Evolutionary conservation across 2,113 vertebrate species (phyloP).

Genomic region (Phocoena phocoena): DNA sequence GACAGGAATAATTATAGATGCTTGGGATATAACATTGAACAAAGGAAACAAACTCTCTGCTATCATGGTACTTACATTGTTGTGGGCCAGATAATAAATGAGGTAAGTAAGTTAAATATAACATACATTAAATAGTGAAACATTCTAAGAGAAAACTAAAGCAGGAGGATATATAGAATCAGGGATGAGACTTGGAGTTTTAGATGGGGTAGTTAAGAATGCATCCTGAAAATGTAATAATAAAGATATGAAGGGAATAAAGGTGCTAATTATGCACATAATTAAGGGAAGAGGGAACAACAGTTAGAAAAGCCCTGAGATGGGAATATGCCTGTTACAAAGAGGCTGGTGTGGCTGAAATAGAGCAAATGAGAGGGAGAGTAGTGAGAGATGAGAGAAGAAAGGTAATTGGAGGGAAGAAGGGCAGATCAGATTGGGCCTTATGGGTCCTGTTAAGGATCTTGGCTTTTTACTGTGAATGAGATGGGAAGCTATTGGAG

Average conservation of each 20-base stretch:
- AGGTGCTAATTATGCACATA: neutral
- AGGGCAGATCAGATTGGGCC: neutral
- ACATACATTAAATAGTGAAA: neutral
- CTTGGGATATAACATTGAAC: neutral
- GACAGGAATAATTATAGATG: neutral
- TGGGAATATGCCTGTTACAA: neutral
- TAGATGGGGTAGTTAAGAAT: neutral
- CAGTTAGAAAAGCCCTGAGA: neutral
- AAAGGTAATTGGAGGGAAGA: neutral
- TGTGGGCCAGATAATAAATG: conserved; percentile 19
- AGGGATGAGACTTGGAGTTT: neutral
- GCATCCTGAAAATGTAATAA: neutral
- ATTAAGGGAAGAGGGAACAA: neutral
- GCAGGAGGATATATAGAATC: neutral
- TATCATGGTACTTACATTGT: conserved; percentile 8
- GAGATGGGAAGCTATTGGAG: neutral
- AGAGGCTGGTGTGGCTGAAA: neutral
- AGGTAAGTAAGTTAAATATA: conserved; percentile 44
- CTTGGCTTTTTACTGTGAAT: neutral
- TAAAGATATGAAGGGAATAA: neutral
- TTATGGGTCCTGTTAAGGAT: neutral
- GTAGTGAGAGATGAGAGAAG: neutral
- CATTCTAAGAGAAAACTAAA: conserved; percentile 7
- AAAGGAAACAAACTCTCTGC: neutral
- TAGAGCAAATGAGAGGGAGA: neutral